A percentile compares a stretch with the other conserved stretches of the same genome.
These are phyloP conservation scores for Eugnorisma glareosa DNA, from an alignment of 2,888 invertebrate genomes.

Conservation along the genomic window DNA sequence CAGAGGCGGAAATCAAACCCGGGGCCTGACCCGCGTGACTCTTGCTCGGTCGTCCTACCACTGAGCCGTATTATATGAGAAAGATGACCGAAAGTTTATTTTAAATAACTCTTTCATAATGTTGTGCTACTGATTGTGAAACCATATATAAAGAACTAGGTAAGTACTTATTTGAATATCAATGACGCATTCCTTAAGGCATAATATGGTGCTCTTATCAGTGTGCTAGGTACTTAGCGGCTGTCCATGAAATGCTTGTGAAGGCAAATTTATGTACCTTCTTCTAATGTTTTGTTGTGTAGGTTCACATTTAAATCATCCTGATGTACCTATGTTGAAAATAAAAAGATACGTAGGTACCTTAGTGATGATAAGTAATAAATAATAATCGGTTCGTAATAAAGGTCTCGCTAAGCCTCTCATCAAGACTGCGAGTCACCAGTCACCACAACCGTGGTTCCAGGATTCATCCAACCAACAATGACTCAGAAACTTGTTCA, in stretches of 20 bases:
- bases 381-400: not conserved
- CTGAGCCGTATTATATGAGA: not conserved
- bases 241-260: conserved; percentile 59
- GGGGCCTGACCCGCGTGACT: not conserved
- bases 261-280: conserved; percentile 25
- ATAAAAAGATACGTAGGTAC: not conserved
- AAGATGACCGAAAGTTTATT: not conserved
- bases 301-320: conserved; percentile 13
- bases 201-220: conserved; percentile 61
- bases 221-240: conserved; percentile 44
- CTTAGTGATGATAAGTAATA: not conserved
- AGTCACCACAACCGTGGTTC: conserved; percentile 23
- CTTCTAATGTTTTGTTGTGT: conserved; percentile 6
- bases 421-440: conserved; percentile 1
- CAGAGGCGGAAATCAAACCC: conserved; percentile 12
- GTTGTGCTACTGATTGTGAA: conserved; percentile 23
- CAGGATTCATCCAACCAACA: conserved; percentile 32
- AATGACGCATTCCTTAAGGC: conserved; percentile 49
- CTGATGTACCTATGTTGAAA: not conserved
- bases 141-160: conserved; percentile 14
- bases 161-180: conserved; percentile 40
- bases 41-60: conserved; percentile 7
- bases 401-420: not conserved
- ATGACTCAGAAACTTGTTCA: conserved; percentile 62
- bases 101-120: conserved; percentile 1